Evolutionary conservation across 2,113 vertebrate genomes (phyloP), one percentile per base, ranked within the genome.

Genomic region (Ctenomys sociabilis): DNA sequence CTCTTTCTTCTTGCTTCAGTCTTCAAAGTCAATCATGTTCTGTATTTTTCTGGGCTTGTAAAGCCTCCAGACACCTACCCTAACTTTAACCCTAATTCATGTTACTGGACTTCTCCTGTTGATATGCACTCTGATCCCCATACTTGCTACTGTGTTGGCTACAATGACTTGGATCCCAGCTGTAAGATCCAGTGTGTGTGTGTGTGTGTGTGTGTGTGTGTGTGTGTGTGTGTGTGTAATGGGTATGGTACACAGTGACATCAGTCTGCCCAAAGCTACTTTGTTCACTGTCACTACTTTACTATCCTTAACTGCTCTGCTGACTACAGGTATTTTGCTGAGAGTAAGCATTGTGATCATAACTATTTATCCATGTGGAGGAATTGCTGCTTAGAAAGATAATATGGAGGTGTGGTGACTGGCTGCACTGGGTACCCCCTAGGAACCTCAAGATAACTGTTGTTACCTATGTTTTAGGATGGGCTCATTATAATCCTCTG

Each of bases 1-100:
- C 88, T 99, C 99, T 97, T 99, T 98, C 97, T 99, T 99, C 95
- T 99, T 99, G 96, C 99, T 98, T 95, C 99, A 98, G 98, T 95
- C 98, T 54, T 99, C 99, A 93, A 98, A 98, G 98, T 99, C 98
- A 97, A 98, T 99, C 98, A 99, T 40, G 21, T 10, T 40, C n/a
- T 72, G n/a, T 8, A 24, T 73, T 37, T 73, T 1, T 73, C 35
- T 17, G 98, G 98, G 93, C 99, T 99, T 16, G 99, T 98, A 98
- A 99, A 99, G 97, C 99, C 98, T 94, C 99, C 98, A 9, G 99
- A 97, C 22, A 99, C 99, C 95, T 99, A 70, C 66, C 35, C 7
- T 70, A 70, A 70, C 66, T 32, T 7, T n/a, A 70, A 68, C 14
- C 32, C 91, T 99, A 99, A 75, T 37, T 19, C 70, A 28, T 77